These are phyloP conservation scores for Emys orbicularis DNA, from an alignment of 2,797 vertebrate genomes.

Conservation along the genomic window DNA sequence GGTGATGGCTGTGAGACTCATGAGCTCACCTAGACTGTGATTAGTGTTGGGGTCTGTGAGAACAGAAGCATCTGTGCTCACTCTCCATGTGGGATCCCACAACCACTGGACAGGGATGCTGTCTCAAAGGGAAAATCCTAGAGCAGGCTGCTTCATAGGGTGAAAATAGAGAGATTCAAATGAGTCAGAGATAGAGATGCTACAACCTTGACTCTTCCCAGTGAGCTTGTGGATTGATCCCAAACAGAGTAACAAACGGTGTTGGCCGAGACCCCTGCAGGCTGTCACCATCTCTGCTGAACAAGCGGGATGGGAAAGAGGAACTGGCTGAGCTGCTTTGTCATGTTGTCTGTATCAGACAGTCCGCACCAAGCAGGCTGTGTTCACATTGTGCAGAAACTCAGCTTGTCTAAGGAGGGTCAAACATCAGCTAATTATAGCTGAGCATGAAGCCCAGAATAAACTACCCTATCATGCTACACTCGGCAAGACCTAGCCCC, in stretches of 20 bases:
- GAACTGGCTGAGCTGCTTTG: accelerated
- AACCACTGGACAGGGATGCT: constrained; percentile 15
- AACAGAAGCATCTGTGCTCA: neutral
- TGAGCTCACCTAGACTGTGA: neutral
- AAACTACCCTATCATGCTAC: constrained; percentile 67
- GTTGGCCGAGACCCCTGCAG: neutral
- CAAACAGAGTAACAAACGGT: neutral
- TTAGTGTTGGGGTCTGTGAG: constrained; percentile 1
- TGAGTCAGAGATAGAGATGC: neutral
- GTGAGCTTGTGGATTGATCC: neutral
- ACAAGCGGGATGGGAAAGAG: neutral
- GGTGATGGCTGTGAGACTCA: accelerated
- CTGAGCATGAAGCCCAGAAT: constrained; percentile 60
- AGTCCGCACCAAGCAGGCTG: constrained; percentile 1
- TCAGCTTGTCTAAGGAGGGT: constrained; percentile 13
- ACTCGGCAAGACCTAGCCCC: constrained; percentile 41
- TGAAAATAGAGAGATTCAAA: constrained; percentile 5
- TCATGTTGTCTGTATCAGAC: neutral
- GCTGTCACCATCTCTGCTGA: neutral
- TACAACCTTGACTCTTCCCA: neutral
- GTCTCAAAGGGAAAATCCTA: constrained; percentile 13
- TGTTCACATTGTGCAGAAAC: neutral
- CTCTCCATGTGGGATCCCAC: neutral
- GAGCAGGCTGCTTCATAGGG: neutral
- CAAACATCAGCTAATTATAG: constrained; percentile 67